These are phyloP conservation scores for Strigamia crassipes DNA, from an alignment of 2,888 invertebrate genomes.

Conservation along the genomic window DNA sequence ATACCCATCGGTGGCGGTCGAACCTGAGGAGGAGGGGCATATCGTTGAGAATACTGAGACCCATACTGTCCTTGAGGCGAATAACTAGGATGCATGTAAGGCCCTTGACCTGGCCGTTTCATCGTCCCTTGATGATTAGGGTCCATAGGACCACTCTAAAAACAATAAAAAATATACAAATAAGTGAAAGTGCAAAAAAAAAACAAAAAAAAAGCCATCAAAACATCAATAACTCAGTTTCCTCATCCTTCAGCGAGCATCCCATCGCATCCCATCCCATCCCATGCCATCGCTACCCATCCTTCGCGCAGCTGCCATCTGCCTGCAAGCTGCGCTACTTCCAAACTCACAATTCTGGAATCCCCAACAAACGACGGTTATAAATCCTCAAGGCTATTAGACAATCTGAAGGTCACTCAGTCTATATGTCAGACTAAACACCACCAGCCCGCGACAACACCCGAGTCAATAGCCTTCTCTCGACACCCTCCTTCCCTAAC, in stretches of 20 bases:
- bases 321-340: conserved; percentile 12
- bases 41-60: conserved; percentile 44
- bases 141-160: conserved; percentile 43
- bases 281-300: background rate
- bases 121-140: conserved; percentile 30
- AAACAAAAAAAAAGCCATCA: background rate
- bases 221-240: conserved; percentile 4
- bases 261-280: too few species aligned
- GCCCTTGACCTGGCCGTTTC: conserved; percentile 45
- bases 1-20: conserved; percentile 38
- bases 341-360: background rate
- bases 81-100: conserved; percentile 37
- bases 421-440: conserved; percentile 39
- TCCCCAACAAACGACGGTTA: conserved; percentile 11
- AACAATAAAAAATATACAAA: background rate
- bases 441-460: conserved; percentile 11
- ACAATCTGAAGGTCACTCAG: conserved; percentile 44
- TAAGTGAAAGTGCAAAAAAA: background rate
- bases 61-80: conserved; percentile 46
- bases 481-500: background rate
- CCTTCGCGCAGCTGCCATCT: background rate
- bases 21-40: conserved; percentile 43
- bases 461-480: conserved; percentile 1
- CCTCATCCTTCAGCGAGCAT: background rate
- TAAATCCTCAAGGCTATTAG: conserved; percentile 46